These are phyloP conservation scores for Brachyhypopomus occidentalis DNA, from an alignment of 2,113 vertebrate species.

Conservation along the genomic window DNA sequence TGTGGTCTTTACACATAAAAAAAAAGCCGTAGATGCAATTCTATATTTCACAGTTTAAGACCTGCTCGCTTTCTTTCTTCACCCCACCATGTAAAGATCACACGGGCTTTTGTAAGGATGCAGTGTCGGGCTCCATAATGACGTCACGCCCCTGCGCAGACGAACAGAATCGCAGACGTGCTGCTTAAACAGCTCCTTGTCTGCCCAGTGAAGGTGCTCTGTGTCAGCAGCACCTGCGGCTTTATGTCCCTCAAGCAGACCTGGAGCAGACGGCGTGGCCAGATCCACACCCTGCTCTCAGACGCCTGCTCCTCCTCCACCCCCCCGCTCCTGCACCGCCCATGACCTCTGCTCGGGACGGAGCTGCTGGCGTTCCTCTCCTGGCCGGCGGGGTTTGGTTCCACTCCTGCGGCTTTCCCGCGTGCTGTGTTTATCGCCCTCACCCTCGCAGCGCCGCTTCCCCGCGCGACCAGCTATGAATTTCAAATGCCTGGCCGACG, in stretches of 20 bases:
- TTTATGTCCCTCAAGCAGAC: slow-evolving; percentile 12
- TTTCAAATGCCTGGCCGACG: slow-evolving; percentile 45
- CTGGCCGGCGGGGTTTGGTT: slow-evolving; percentile 48
- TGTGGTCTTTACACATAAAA: neutral
- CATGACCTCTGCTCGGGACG: slow-evolving; percentile 38
- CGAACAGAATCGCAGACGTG: neutral
- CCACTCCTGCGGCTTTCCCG: slow-evolving; percentile 37
- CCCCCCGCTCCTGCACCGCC: slow-evolving; percentile 11
- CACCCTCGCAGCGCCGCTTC: slow-evolving; percentile 51
- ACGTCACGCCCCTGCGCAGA: neutral
- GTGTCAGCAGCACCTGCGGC: neutral
- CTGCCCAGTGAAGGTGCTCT: neutral
- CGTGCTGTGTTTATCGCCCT: slow-evolving; percentile 24
- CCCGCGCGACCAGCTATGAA: slow-evolving; percentile 60
- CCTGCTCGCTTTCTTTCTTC: neutral
- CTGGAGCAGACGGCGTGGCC: neutral
- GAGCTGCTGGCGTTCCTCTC: slow-evolving; percentile 43
- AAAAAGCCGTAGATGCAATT: neutral
- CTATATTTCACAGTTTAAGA: slow-evolving; percentile 20
- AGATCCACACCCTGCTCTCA: slow-evolving; percentile 32
- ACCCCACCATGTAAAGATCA: slow-evolving; percentile 15
- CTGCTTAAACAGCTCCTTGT: slow-evolving; percentile 6
- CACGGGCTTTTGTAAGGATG: slow-evolving; percentile 1
- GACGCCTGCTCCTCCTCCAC: neutral
- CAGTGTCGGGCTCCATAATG: neutral